Evolutionary conservation across 2,797 vertebrate species (phyloP), one percentile per base, ranked within the genome.

Genomic region (Rhyacichthys aspro): DNA sequence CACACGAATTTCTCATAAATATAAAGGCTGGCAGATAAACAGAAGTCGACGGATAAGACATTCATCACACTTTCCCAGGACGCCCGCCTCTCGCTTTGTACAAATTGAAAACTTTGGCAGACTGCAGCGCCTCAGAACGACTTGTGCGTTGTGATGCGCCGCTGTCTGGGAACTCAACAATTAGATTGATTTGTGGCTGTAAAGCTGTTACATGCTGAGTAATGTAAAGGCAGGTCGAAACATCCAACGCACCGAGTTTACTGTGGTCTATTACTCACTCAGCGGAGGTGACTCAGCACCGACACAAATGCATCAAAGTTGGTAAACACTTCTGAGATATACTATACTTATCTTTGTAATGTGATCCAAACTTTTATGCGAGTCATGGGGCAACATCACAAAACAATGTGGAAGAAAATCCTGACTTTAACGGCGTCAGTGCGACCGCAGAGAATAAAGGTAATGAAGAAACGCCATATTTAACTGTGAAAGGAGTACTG

Each of bases 81-180:
- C 42, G 49, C 61, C 66, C 55, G 32, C 33, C 54, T 62, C 58
- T 44, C 43, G 63, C 14, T 68, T 68, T 55, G 49, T 9, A 55
- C 49, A 74, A 62, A 80, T 70, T 52, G 68, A 65, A 71, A 58
- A 68, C 41, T 69, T 63, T 69, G 60, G 56, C 55, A 63, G 44
- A 37, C 39, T 46, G 37, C 43, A 32, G 37, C 39, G 49, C 37
- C 44, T 52, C 28, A 33, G 37, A 41, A 59, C 50, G 45, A 47
- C 47, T 46, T 45, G 17, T 43, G 16, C 8, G 43, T 53, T 63
- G 46, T 76, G 65, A 72, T 57, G 62, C 14, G 47, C 28, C 67
- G 18, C 15, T 64, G 47, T 59, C 61, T 63, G 38, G 58, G 12
- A 17, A 45, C 34, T 55, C 61, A 33, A 41, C n/a, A 55, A 48